Base-by-base conservation (phyloP, 2,888 invertebrate genomes). In the Rhingia campestris region DNA sequence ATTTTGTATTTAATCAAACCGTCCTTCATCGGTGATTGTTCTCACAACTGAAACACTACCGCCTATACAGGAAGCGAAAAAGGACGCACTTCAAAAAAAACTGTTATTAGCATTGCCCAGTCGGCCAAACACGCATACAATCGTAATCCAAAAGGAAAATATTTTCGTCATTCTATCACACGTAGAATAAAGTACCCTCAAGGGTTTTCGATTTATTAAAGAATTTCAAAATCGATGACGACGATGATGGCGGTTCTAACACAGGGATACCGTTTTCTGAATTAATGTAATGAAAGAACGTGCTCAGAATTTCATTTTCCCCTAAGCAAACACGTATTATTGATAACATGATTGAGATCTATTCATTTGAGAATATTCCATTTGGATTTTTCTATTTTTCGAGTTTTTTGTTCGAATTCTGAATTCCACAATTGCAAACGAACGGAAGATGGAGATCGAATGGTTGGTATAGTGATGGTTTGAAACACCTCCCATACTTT, bases 341-440 rank as follows among this genome's bases (percentile, higher is more conserved):
- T 82, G 82, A 77, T 82, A 77, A 82, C 63, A 73, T 69, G 82
- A 82, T 82, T 73, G 73, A 82, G 67, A 82, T 82, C 77, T 74
- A 82, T 82, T 82, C 82, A 82, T 82, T 82, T 69, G 61, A 63
- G 58, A 58, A 77, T 82, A 77, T 73, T 73, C 73, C 77, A 69
- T 77, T 47, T 74, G 77, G 41, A 56, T 63, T 58, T 51, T 54
- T 32, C 22, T 22, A 22, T 22, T 22, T 22, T 22, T 22, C 22
- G 22, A 22, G 32, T 49, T 61, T 49, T 64, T 70, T 56, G 14
- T 49, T n/a, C 51, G 53, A 69, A 63, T 58, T 58, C 45, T 22
- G 63, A 37, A 47, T 5, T 4, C 35, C 7, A 56, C 12, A 33
- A 66, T 30, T 56, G 53, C 51, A 49, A 30, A 22, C 56, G n/a